These are phyloP conservation scores for Carlito syrichta DNA, from an alignment of 2,113 vertebrate species.

Conservation along the genomic window DNA sequence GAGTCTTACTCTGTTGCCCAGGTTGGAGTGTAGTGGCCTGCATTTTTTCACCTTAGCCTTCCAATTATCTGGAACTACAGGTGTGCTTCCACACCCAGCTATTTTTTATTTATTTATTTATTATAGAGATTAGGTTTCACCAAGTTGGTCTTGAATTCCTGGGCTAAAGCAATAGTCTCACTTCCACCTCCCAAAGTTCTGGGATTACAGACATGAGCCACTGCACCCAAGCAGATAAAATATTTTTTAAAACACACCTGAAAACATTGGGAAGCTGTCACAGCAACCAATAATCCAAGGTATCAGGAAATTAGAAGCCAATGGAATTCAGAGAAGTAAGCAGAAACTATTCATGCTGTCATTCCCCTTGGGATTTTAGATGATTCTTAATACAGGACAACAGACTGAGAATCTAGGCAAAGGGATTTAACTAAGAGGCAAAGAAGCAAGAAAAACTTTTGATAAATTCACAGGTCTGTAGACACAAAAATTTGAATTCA, in stretches of 20 bases:
- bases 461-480: background rate
- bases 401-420: background rate
- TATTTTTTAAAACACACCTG: background rate
- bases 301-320: slow-evolving; percentile 4
- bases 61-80: no score
- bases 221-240: no score
- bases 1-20: no score
- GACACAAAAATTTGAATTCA: background rate
- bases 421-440: background rate
- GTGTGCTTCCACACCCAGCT: no score
- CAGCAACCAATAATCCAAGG: slow-evolving; percentile 17
- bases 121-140: no score
- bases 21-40: no score
- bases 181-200: no score
- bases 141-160: no score
- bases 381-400: background rate
- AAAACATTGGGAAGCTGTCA: background rate
- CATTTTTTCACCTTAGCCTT: no score
- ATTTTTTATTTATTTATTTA: no score
- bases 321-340: background rate
- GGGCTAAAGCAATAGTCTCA: no score
- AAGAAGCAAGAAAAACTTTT: background rate
- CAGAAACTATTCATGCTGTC: background rate
- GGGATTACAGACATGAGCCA: no score
- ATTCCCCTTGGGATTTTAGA: background rate